These are phyloP conservation scores for Siderastrea siderea DNA, from an alignment of 92 coral and sea anemone genomes.

Conservation along the genomic window DNA sequence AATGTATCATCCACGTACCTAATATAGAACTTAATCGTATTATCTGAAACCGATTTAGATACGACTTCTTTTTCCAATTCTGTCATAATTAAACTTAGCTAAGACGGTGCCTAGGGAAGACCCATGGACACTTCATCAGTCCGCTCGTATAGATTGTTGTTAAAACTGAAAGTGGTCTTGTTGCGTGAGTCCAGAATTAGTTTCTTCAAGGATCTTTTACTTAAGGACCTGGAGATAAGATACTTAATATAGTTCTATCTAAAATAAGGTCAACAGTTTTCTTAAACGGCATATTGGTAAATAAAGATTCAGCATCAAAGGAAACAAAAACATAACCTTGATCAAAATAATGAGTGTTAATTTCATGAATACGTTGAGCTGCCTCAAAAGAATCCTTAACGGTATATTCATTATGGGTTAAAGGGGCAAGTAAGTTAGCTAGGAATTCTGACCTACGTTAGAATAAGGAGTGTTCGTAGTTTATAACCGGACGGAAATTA, in stretches of 20 bases:
- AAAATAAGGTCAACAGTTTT: background rate
- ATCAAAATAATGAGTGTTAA: background rate
- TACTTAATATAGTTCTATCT: background rate
- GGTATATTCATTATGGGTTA: constrained; percentile 28
- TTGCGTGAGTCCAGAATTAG: background rate
- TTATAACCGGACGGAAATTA: constrained; percentile 37
- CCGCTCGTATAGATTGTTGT: too few relatives aligned
- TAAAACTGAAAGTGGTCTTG: too few relatives aligned
- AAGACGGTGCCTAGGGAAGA: too few relatives aligned
- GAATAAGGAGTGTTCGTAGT: constrained; percentile 44
- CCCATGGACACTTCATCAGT: too few relatives aligned
- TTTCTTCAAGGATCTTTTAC: constrained; percentile 12
- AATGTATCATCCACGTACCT: too few relatives aligned
- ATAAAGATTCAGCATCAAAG: too few relatives aligned
- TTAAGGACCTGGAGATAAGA: background rate
- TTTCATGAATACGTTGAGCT: constrained; percentile 31
- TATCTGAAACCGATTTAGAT: too few relatives aligned
- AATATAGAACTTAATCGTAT: too few relatives aligned
- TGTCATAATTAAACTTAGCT: too few relatives aligned
- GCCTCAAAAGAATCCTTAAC: constrained; percentile 47
- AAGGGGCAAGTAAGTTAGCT: constrained; percentile 32
- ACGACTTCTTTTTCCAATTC: too few relatives aligned
- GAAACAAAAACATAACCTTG: too few relatives aligned
- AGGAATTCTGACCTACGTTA: constrained; percentile 52
- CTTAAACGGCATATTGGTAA: background rate